phyloP scores from a whole-genome alignment of 2,888 invertebrate genomes.

The Ommatoiulus sabulosus region DNA sequence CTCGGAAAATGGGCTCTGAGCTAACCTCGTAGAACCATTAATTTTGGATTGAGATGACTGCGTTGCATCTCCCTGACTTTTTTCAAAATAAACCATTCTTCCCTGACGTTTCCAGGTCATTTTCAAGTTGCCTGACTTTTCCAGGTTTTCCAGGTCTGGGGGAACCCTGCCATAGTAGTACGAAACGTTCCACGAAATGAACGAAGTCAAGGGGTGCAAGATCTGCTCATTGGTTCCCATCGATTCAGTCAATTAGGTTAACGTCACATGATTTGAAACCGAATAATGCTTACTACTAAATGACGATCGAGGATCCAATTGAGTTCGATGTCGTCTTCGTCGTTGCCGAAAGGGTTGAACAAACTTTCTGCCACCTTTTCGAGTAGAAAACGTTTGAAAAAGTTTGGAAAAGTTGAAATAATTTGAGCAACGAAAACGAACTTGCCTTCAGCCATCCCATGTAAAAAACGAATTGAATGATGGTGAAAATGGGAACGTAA shows the following conservation, averaged over 20 bases:
- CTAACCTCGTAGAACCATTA: too few relatives aligned
- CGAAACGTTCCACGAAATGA: not conserved
- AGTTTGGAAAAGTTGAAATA: not conserved
- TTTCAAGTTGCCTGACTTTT: too few relatives aligned
- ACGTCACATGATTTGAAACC: not conserved
- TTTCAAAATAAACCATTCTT: too few relatives aligned
- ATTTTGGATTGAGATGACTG: too few relatives aligned
- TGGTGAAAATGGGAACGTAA: conserved; percentile 68
- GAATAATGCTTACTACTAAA: conserved; percentile 77
- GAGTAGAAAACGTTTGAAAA: not conserved
- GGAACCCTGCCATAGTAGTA: too few relatives aligned
- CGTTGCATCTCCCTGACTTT: too few relatives aligned
- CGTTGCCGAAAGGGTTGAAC: conserved; percentile 95
- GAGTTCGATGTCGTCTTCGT: conserved; percentile 93
- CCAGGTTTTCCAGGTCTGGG: too few relatives aligned
- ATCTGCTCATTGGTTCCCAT: too few relatives aligned
- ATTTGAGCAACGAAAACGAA: not conserved
- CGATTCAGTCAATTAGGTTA: too few relatives aligned
- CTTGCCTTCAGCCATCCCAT: conserved; percentile 86
- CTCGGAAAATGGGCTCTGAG: too few relatives aligned
- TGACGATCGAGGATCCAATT: conserved; percentile 95
- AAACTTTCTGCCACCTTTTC: conserved; percentile 85
- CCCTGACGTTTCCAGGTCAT: too few relatives aligned
- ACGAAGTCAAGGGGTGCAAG: not conserved
- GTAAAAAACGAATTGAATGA: conserved; percentile 89